Base-by-base conservation (phyloP, 2,113 vertebrate species). In the Nanger granti region DNA sequence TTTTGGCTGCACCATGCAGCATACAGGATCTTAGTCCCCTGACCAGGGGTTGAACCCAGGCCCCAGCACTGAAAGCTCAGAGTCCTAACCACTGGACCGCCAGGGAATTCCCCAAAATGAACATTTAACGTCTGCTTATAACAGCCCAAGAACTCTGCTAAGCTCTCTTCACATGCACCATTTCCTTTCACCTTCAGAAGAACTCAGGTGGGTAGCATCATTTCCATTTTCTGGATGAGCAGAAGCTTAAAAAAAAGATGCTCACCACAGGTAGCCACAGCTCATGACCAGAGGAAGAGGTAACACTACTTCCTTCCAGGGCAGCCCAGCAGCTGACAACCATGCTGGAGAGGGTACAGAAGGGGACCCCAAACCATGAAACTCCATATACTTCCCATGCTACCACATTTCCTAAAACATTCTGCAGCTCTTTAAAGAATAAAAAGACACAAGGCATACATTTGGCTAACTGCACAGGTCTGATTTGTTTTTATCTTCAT, bases 341-440 rank as follows among this genome's bases (percentile, higher is more conserved):
- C 13, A 2, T 0, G 2, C 17, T 11, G 12, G 13, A 93, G 60
- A 64, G 1, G 2, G 11, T 4, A 20, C 0, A 31, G 31, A 49
- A 73, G 41, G 28, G 34, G 37, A 86, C 22, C n/a, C 24, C 15
- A 5, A 4, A 3, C 73, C 37, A 59, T 3, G 13, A 90, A 3
- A 9, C 15, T 31, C 57, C 60, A 85, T 0, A 12, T 1, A 20
- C 73, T 12, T 84, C 82, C 17, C 49, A 11, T 49, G 69, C 69
- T 82, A 52, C 66, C 3, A 3, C 12, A 4, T 85, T 49, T 59
- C 82, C 49, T 54, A 41, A 87, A 55, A 49, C 31, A 84, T 66
- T 79, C 76, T n/a, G 59, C 8, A 86, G 79, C 26, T 85, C 69
- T 94, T 76, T 37, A 54, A 91, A 55, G 59, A 89, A 80, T 7